Percentiles rank a stretch among this genome's conserved stretches.
Conservation (phyloP, 2,888 invertebrate species). For the Eupithecia inturbata region DNA sequence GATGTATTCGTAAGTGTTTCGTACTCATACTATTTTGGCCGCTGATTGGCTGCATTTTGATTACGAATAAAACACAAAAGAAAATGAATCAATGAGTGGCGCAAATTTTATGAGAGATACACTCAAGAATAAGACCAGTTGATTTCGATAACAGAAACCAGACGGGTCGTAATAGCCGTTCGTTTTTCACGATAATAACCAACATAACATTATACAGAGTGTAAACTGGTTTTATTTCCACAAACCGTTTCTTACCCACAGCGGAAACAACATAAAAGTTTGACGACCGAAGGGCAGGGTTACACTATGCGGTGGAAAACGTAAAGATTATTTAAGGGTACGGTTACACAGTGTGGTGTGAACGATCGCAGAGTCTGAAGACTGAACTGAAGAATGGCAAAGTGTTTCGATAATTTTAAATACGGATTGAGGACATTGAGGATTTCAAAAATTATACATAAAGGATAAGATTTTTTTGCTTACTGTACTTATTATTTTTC, state of each 20-base stretch:
- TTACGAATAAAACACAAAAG: background rate
- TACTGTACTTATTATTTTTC: too few species aligned
- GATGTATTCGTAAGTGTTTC: too few species aligned
- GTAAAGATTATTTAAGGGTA: background rate
- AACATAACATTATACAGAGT: conserved; percentile 18
- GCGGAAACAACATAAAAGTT: conserved; percentile 43
- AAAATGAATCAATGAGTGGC: background rate
- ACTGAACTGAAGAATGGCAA: too few species aligned
- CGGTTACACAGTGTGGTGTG: background rate
- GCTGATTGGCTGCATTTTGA: too few species aligned
- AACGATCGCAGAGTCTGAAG: too few species aligned
- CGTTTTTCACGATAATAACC: conserved; percentile 1
- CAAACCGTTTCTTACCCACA: conserved; percentile 36
- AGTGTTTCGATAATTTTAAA: background rate
- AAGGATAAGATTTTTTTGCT: too few species aligned
- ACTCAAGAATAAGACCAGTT: background rate
- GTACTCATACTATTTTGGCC: too few species aligned
- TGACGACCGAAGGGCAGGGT: conserved; percentile 37
- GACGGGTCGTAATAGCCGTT: background rate
- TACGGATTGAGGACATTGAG: too few species aligned
- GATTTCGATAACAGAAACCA: conserved; percentile 8
- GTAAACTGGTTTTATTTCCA: conserved; percentile 26
- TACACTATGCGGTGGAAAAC: conserved; percentile 1
- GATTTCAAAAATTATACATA: too few species aligned
- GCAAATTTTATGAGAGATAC: background rate